Evolutionary conservation across 2,888 invertebrate genomes (phyloP).

Genomic region (Dicyrtoma fusca): DNA sequence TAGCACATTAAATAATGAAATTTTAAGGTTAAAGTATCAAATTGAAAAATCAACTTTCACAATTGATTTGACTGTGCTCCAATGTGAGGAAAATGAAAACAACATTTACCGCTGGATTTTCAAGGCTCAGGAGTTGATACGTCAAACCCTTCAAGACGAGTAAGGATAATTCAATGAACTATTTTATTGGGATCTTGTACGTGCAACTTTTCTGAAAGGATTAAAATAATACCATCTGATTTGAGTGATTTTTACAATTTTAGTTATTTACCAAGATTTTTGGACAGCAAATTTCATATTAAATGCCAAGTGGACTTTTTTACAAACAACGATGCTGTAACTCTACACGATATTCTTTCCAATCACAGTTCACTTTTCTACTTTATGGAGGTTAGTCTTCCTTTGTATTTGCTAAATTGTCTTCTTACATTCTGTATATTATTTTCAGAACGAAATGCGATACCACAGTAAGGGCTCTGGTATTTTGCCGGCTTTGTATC

Average conservation of each 20-base stretch:
- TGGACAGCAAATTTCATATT: conserved; percentile 82
- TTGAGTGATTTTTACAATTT: conserved; percentile 42
- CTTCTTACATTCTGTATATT: no score
- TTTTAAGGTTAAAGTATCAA: conserved; percentile 46
- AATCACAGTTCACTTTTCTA: conserved; percentile 90
- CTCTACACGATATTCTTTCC: conserved; percentile 83
- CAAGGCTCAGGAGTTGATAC: conserved; percentile 29
- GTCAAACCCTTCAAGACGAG: conserved; percentile 38
- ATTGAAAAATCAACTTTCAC: conserved; percentile 45
- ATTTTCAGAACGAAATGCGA: no score
- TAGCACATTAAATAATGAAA: conserved; percentile 37
- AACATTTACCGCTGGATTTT: conserved; percentile 49
- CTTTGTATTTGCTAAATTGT: no score
- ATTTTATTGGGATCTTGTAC: background rate
- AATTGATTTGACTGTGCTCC: conserved; percentile 44
- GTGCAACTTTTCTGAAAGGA: background rate
- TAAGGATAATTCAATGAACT: conserved; percentile 18
- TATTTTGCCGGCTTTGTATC: no score
- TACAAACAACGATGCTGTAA: conserved; percentile 73
- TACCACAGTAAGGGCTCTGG: no score
- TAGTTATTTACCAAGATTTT: conserved; percentile 76
- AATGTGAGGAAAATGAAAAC: conserved; percentile 47
- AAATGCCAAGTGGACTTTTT: conserved; percentile 92
- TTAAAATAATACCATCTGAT: background rate
- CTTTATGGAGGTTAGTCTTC: conserved; percentile 77